phyloP scores from a whole-genome alignment of 2,888 invertebrate genomes.

The Pollenia griseotomentosa region DNA sequence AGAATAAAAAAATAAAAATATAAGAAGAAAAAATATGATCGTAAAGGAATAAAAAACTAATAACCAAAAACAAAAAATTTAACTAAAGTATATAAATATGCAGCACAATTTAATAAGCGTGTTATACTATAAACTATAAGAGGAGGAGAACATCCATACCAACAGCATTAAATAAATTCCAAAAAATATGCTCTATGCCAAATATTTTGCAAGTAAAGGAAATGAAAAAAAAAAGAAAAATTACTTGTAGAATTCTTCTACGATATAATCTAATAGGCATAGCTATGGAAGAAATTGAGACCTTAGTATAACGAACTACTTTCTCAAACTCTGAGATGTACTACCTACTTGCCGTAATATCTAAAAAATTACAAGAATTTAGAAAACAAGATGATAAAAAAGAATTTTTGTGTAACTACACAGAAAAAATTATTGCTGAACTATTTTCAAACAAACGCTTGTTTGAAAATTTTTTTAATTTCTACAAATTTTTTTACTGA shows the following conservation, averaged over 20 bases:
- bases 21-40: no score
- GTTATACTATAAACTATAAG: conserved; percentile 60
- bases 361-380: no score
- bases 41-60: conserved; percentile 9
- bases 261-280: neutral
- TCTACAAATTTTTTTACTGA: no score
- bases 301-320: no score
- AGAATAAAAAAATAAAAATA: conserved; percentile 8
- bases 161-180: conserved; percentile 56
- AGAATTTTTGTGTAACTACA: no score
- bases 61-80: conserved; percentile 18
- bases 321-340: no score
- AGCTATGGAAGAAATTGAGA: no score
- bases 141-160: conserved; percentile 57
- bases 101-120: conserved; percentile 70
- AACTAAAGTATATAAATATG: conserved; percentile 33
- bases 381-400: no score
- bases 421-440: no score
- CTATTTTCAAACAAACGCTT: no score
- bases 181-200: conserved; percentile 34
- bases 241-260: neutral
- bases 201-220: conserved; percentile 1
- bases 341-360: no score
- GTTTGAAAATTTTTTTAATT: no score
- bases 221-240: neutral